A percentile compares a stretch with the other conserved stretches of the same genome.
phyloP scores from a whole-genome alignment of 2,113 vertebrate genomes.

The Pelvicachromis taeniatus region DNA sequence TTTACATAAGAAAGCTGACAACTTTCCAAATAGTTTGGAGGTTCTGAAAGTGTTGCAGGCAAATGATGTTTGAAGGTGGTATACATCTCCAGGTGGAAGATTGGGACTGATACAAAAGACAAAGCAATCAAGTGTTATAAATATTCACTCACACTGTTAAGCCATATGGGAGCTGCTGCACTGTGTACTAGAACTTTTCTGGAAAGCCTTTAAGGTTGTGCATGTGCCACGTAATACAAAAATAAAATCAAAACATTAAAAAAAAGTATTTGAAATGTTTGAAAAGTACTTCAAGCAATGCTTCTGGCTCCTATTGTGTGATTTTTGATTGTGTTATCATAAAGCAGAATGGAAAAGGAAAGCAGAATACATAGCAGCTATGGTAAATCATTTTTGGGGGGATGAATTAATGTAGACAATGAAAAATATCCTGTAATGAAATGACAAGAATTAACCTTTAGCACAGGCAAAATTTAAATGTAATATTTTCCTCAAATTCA shows the following conservation, averaged over 20 bases:
- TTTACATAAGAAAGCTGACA: not conserved
- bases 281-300: not conserved
- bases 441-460: not conserved
- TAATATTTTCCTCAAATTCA: not conserved
- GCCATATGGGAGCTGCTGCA: not conserved
- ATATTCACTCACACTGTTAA: slow-evolving; percentile 1
- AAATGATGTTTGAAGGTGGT: not conserved
- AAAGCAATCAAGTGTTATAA: not conserved
- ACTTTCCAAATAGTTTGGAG: not conserved
- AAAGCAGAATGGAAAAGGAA: not conserved
- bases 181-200: slow-evolving; percentile 2
- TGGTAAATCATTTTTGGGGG: not conserved
- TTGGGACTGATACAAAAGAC: slow-evolving; percentile 21
- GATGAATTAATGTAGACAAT: not conserved
- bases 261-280: not conserved
- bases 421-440: not conserved
- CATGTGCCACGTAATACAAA: not conserved
- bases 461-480: not conserved
- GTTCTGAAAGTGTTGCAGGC: not conserved
- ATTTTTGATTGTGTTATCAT: not conserved
- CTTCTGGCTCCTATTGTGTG: not conserved
- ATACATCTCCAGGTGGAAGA: not conserved
- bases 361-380: not conserved
- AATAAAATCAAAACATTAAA: not conserved
- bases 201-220: not conserved